Evolutionary conservation across 2,113 vertebrate species (phyloP).

Genomic region (Pseudopipra pipra): DNA sequence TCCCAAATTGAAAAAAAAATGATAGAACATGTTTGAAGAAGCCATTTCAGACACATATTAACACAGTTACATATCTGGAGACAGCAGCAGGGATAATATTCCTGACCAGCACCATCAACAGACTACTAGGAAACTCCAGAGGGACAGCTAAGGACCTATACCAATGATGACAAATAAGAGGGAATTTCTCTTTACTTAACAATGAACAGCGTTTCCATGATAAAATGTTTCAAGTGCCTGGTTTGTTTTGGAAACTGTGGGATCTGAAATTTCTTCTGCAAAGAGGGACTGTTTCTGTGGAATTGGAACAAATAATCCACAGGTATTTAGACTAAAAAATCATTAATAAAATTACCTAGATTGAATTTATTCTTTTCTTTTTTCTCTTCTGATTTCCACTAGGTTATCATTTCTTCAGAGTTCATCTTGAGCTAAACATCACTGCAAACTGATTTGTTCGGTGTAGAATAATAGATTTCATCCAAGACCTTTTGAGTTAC

Average conservation of each 20-base stretch:
- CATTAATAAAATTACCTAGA: not conserved
- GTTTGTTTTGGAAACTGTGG: not conserved
- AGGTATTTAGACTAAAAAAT: not conserved
- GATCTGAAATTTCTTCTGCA: not conserved
- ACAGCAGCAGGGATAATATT: not conserved
- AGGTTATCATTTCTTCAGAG: not conserved
- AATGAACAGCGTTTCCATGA: not conserved
- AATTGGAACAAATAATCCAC: not conserved
- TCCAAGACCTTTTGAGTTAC: not conserved
- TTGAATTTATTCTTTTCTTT: not conserved
- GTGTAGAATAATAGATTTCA: slow-evolving; percentile 23
- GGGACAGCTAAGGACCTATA: not conserved
- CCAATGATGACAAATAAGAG: not conserved
- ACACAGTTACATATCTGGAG: not conserved
- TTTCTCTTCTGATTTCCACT: not conserved
- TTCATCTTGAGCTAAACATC: slow-evolving; percentile 3
- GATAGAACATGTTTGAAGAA: not conserved
- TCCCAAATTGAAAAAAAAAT: not conserved
- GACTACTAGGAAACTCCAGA: not conserved
- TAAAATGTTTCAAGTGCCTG: not conserved
- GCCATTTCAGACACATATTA: not conserved
- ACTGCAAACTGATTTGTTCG: not conserved
- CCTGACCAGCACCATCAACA: not conserved
- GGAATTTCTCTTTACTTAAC: not conserved
- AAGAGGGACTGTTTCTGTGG: not conserved